phyloP scores from a whole-genome alignment of 2,113 vertebrate species.

The Panthera leo region DNA sequence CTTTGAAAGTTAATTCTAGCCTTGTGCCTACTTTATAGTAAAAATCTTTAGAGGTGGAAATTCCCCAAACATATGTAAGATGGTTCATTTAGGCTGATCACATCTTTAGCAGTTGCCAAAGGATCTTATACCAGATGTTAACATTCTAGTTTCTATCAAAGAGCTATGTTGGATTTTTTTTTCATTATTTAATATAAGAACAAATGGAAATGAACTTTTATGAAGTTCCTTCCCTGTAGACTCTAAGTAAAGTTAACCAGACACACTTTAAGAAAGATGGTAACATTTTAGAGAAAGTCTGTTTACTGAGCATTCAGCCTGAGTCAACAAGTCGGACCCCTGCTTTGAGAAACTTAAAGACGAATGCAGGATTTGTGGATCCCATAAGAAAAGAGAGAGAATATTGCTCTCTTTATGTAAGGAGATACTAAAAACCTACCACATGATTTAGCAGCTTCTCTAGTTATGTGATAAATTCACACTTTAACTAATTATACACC shows the following conservation, averaged over 20 bases:
- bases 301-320: background rate
- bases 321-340: background rate
- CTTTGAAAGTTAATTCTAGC: constrained; percentile 67
- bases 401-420: background rate
- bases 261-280: constrained; percentile 17
- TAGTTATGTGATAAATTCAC: background rate
- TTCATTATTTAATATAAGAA: constrained; percentile 71
- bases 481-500: background rate
- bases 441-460: background rate
- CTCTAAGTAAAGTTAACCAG: constrained; percentile 52
- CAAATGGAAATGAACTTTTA: constrained; percentile 70
- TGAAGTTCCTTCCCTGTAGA: constrained; percentile 65
- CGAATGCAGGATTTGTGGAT: background rate
- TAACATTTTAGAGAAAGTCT: background rate
- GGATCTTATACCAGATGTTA: constrained; percentile 67
- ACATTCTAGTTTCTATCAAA: constrained; percentile 66
- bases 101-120: constrained; percentile 54
- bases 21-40: constrained; percentile 62
- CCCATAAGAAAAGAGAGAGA: background rate
- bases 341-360: background rate
- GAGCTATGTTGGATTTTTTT: constrained; percentile 45
- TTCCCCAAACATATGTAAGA: constrained; percentile 68
- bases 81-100: constrained; percentile 63
- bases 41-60: constrained; percentile 71
- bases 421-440: background rate